phyloP scores from a whole-genome alignment of 2,113 vertebrate genomes.

The Petrocephalus microphthalmus region DNA sequence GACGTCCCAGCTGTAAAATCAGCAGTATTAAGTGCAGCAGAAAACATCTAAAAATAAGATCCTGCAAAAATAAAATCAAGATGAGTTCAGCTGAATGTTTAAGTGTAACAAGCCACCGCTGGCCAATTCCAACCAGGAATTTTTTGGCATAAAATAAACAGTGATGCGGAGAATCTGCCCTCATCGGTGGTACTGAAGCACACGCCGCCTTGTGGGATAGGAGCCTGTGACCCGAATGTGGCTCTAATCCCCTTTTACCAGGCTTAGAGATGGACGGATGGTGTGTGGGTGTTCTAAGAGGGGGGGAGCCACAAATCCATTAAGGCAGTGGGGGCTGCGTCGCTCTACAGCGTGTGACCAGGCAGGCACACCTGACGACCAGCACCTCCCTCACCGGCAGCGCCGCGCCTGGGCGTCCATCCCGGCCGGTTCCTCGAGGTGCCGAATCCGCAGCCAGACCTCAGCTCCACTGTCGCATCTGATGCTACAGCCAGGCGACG shows the following conservation, averaged over 20 bases:
- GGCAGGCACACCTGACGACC: neutral
- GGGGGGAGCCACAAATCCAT: neutral
- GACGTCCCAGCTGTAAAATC: neutral
- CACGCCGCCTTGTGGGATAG: neutral
- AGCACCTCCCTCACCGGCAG: neutral
- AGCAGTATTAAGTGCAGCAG: neutral
- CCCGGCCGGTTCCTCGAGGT: neutral
- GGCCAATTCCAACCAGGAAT: neutral
- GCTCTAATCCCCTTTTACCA: constrained; percentile 46
- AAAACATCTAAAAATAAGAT: constrained; percentile 13
- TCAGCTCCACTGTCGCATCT: neutral
- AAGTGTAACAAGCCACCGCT: neutral
- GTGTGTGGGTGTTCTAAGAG: neutral
- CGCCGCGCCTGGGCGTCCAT: neutral
- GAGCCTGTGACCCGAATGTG: constrained; percentile 45
- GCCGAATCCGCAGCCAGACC: neutral
- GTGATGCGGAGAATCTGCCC: no score
- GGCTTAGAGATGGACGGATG: constrained; percentile 39
- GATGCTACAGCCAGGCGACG: neutral
- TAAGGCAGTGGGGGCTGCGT: neutral
- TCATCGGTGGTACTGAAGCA: neutral
- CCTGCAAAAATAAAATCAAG: neutral
- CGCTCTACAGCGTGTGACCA: neutral
- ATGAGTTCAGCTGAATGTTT: neutral
- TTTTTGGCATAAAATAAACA: neutral